Percentiles rank a stretch among this genome's conserved stretches.
These are phyloP conservation scores for Mactra quadrangularis DNA, from an alignment of 1,140 invertebrate species.

Conservation along the genomic window DNA sequence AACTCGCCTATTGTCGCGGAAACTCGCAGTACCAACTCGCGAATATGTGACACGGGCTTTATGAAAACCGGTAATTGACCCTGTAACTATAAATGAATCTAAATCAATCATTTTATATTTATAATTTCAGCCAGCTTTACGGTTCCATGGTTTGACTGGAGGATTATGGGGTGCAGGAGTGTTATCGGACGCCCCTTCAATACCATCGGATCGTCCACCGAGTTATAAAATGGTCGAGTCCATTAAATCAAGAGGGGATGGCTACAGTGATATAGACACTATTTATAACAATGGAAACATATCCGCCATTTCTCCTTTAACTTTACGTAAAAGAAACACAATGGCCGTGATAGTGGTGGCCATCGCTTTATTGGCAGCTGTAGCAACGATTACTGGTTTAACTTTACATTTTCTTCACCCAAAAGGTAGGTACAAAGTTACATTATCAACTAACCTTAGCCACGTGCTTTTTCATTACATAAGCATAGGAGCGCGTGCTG, in stretches of 20 bases:
- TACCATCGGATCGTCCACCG: slow-evolving; percentile 31
- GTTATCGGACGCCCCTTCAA: slow-evolving; percentile 14
- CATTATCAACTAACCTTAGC: not conserved
- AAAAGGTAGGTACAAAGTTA: slow-evolving; percentile 45
- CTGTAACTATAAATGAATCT: too few species aligned
- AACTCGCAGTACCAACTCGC: too few species aligned
- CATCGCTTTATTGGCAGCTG: slow-evolving; percentile 47
- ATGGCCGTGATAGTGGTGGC: slow-evolving; percentile 45
- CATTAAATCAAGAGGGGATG: not conserved
- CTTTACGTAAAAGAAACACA: slow-evolving; percentile 45
- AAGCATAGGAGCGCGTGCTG: too few species aligned
- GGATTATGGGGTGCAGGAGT: slow-evolving; percentile 40
- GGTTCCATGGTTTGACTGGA: slow-evolving; percentile 49
- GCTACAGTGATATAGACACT: slow-evolving; percentile 28
- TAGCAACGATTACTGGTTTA: slow-evolving; percentile 35
- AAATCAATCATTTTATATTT: too few species aligned
- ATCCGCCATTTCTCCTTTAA: slow-evolving; percentile 14
- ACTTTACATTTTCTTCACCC: slow-evolving; percentile 48
- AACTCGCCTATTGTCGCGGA: too few species aligned
- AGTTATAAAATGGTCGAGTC: slow-evolving; percentile 15
- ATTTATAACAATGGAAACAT: slow-evolving; percentile 7
- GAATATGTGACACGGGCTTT: too few species aligned
- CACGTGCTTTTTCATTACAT: not conserved
- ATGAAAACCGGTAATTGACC: too few species aligned
- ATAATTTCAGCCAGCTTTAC: slow-evolving; percentile 46